Percentiles rank a stretch among this genome's conserved stretches.
phyloP scores from a whole-genome alignment of 2,113 vertebrate genomes.

The Toxostoma redivivum region DNA sequence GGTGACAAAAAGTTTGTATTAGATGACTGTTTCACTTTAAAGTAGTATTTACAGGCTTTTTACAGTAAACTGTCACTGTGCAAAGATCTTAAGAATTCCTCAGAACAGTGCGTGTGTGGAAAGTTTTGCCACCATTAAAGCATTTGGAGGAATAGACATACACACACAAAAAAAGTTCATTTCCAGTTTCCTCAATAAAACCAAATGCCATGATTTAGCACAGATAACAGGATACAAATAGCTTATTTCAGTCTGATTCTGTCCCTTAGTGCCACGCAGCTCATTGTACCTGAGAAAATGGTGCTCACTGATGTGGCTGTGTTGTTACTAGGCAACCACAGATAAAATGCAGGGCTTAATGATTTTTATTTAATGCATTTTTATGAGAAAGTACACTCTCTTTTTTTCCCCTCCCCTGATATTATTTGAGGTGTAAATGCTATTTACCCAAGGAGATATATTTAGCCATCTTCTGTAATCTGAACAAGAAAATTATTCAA shows the following conservation, averaged over 20 bases:
- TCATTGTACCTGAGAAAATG: constrained; percentile 81
- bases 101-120: neutral
- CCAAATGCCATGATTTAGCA: constrained; percentile 51
- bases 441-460: constrained; percentile 47
- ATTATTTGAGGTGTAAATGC: constrained; percentile 51
- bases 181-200: constrained; percentile 49
- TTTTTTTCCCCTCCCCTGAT: constrained; percentile 9
- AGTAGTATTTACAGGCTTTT: neutral
- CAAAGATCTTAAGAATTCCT: neutral
- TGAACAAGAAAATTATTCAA: constrained; percentile 5
- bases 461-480: constrained; percentile 23
- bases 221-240: constrained; percentile 68
- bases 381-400: constrained; percentile 68
- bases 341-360: constrained; percentile 75
- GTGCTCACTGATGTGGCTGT: constrained; percentile 66
- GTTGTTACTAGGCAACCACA: constrained; percentile 86
- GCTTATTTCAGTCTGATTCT: constrained; percentile 64
- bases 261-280: constrained; percentile 70
- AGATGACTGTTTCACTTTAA: neutral
- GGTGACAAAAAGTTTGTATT: neutral
- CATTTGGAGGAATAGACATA: neutral
- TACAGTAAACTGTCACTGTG: neutral
- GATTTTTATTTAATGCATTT: constrained; percentile 78
- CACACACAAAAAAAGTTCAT: neutral
- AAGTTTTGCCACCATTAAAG: neutral